These are phyloP conservation scores for Mirounga angustirostris DNA, from an alignment of 2,113 vertebrate genomes.

Conservation along the genomic window DNA sequence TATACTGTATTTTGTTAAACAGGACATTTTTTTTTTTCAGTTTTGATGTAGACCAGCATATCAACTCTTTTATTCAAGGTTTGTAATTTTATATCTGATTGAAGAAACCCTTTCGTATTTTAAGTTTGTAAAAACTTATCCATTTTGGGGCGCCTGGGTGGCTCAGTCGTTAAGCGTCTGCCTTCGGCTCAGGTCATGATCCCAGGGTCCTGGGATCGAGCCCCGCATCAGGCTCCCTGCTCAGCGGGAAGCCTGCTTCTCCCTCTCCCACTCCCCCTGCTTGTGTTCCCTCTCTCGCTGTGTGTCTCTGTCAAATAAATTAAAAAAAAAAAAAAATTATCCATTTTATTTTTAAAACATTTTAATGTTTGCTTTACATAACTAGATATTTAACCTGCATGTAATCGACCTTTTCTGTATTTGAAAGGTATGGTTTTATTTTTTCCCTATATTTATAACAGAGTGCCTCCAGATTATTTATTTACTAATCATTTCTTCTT, in stretches of 20 bases:
- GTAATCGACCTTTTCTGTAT: neutral
- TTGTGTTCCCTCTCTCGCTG: no score
- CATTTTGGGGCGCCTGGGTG: neutral
- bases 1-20: neutral
- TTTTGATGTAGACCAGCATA: neutral
- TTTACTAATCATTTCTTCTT: neutral
- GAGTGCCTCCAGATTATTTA: neutral
- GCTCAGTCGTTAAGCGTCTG: no score
- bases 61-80: neutral
- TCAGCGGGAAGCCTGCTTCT: no score
- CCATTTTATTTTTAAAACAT: neutral
- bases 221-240: no score
- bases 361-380: constrained; percentile 5
- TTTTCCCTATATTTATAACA: neutral
- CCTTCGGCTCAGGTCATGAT: no score
- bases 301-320: no score
- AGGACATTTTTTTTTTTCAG: neutral
- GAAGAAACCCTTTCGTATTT: neutral
- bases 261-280: no score
- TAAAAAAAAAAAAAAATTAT: neutral
- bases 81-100: neutral
- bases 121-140: neutral
- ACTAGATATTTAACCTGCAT: neutral
- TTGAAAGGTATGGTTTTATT: neutral
- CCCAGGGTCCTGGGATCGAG: no score